Evolutionary conservation across 2,888 invertebrate species (phyloP).

Genomic region (Blera fallax): DNA sequence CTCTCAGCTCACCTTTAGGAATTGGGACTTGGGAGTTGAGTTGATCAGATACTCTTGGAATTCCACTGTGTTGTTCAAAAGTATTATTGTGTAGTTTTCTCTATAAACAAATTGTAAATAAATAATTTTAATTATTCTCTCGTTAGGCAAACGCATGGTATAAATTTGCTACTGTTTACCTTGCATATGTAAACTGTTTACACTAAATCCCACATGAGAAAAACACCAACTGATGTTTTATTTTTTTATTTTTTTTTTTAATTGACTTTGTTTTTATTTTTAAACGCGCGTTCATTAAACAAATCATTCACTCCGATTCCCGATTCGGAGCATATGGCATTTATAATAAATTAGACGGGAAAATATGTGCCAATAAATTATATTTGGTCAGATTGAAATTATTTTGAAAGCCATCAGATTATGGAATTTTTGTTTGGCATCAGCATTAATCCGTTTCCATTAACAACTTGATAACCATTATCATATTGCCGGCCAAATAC

Average conservation of each 20-base stretch:
- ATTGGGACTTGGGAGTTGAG: no score
- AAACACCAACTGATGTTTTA: neutral
- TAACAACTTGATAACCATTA: conserved; percentile 57
- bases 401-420: conserved; percentile 50
- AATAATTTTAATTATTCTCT: neutral
- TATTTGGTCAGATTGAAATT: conserved; percentile 27
- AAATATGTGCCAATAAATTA: conserved; percentile 50
- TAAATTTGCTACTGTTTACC: neutral
- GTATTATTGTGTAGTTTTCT: no score
- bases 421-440: conserved; percentile 33
- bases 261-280: neutral
- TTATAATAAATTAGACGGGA: conserved; percentile 38
- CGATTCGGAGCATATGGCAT: conserved; percentile 35
- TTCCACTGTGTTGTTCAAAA: no score
- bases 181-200: neutral
- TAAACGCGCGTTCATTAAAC: neutral
- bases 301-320: conserved; percentile 4
- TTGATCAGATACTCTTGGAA: no score
- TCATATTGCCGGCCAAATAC: conserved; percentile 6
- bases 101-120: neutral
- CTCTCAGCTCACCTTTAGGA: no score
- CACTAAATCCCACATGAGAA: neutral
- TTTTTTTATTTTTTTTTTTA: neutral
- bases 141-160: no score
- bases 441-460: conserved; percentile 59